Base-by-base conservation (phyloP, 1,140 invertebrate species). In the Zaprionus lachaisei region DNA sequence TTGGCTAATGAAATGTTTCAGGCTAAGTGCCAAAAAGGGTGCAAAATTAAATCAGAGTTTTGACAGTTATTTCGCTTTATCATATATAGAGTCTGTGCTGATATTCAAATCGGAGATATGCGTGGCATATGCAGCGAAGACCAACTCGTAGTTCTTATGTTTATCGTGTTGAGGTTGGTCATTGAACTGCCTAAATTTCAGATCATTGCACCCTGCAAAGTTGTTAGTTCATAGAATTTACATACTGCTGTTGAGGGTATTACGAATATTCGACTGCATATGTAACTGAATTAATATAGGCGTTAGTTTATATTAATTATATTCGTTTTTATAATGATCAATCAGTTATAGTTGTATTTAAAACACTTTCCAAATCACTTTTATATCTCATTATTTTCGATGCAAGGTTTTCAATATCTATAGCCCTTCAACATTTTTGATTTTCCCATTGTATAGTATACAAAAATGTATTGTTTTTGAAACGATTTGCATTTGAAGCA, bases 1-100 rank as follows among this genome's bases (percentile, higher is more conserved):
- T 77, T 4, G 20, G 47, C 22, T 89, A 89, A 89, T 89, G 81
- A 89, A 89, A 90, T 79, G 57, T 78, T 66, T 44, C 31, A 4
- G 31, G 47, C 49, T 26, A 47, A 61, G 74, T 60, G 49, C 24
- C 28, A 67, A 68, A 63, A 65, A 64, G 74, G 69, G 74, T 80
- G 75, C 55, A 77, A 24, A 71, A 71, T 47, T 17, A 3, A 17
- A 47, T 41, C 11, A 69, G 31, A 31, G 3, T 51, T 44, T 51
- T 47, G 41, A 11, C 37, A 34, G 9, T 34, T 34, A 34, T 34
- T 34, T 38, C 14, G 37, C 34, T 37, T 9, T 37, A 37, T 37
- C 34, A 37, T 28, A 28, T 7, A 28, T 28, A 28, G 26, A 26
- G 24, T 34, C 2, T 34, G 31, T 34, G 31, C n/a, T 15, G 17